phyloP scores from a whole-genome alignment of 64 coral and sea anemone genomes.

The Hydrozoanthus tunicans region DNA sequence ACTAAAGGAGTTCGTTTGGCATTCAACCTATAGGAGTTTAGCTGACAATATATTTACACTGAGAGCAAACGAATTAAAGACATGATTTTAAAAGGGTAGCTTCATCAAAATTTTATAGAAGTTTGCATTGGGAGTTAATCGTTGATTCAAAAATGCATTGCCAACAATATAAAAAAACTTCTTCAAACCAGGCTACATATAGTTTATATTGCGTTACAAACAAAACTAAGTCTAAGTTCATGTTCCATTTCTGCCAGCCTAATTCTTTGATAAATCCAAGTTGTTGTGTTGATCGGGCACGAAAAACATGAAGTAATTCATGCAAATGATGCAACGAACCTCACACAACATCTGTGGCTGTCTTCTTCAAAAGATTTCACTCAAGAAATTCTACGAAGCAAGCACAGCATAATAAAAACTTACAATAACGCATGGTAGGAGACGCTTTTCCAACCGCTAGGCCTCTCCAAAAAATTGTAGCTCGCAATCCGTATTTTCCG shows the following conservation, averaged over 20 bases:
- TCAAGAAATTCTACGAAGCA: background rate
- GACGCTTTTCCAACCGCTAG: slow-evolving; percentile 36
- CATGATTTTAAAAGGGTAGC: slow-evolving; percentile 23
- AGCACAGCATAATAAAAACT: background rate
- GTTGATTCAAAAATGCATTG: background rate
- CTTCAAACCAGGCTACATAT: no score
- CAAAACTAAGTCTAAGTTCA: no score
- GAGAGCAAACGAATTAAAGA: background rate
- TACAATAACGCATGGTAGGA: slow-evolving; percentile 47
- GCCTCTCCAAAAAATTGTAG: slow-evolving; percentile 58
- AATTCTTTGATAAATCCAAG: background rate
- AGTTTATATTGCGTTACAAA: no score
- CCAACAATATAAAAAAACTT: background rate
- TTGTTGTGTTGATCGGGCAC: background rate
- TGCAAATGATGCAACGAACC: slow-evolving; percentile 26
- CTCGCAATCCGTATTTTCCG: slow-evolving; percentile 35
- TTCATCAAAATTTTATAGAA: slow-evolving; percentile 56
- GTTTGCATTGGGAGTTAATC: background rate
- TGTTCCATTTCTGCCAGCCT: no score
- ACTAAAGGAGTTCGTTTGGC: background rate
- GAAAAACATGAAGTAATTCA: background rate
- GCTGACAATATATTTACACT: background rate
- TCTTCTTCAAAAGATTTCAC: background rate
- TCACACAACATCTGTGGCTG: background rate
- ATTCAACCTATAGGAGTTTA: no score